Evolutionary conservation across 1,140 invertebrate genomes (phyloP).

Genomic region (Lethrus apterus): DNA sequence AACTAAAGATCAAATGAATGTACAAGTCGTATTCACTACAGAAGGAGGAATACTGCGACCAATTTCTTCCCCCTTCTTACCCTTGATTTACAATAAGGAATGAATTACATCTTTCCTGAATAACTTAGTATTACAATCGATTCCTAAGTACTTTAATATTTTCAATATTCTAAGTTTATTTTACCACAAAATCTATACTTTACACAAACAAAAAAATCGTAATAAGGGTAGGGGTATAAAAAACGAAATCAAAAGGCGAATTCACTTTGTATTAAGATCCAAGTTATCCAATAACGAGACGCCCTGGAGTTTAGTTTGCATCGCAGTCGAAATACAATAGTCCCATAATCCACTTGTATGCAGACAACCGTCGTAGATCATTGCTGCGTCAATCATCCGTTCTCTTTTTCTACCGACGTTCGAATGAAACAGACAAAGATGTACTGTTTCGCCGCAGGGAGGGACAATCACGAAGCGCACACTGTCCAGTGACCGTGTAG

Average conservation of each 20-base stretch:
- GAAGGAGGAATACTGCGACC: too few relatives aligned
- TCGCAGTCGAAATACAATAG: slow-evolving; percentile 25
- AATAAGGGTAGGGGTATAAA: too few relatives aligned
- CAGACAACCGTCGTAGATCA: slow-evolving; percentile 12
- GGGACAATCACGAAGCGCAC: not conserved
- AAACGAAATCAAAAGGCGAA: slow-evolving; percentile 15
- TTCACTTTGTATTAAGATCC: slow-evolving; percentile 23
- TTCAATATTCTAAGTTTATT: too few relatives aligned
- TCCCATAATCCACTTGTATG: slow-evolving; percentile 26
- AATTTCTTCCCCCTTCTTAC: too few relatives aligned
- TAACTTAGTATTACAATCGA: too few relatives aligned
- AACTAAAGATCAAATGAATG: too few relatives aligned
- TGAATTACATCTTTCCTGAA: too few relatives aligned
- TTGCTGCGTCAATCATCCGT: not conserved
- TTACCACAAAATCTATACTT: too few relatives aligned
- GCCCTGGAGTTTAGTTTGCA: slow-evolving; percentile 26
- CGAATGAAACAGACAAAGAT: not conserved
- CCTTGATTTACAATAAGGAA: too few relatives aligned
- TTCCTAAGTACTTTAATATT: too few relatives aligned
- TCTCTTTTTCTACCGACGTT: not conserved
- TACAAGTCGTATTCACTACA: too few relatives aligned
- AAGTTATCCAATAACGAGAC: slow-evolving; percentile 26
- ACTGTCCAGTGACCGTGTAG: slow-evolving; percentile 25
- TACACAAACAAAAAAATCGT: too few relatives aligned
- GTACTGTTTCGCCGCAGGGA: not conserved